Evolutionary conservation across 2,113 vertebrate genomes (phyloP), one percentile per base, ranked within the genome.

Genomic region (Willisornis vidua): DNA sequence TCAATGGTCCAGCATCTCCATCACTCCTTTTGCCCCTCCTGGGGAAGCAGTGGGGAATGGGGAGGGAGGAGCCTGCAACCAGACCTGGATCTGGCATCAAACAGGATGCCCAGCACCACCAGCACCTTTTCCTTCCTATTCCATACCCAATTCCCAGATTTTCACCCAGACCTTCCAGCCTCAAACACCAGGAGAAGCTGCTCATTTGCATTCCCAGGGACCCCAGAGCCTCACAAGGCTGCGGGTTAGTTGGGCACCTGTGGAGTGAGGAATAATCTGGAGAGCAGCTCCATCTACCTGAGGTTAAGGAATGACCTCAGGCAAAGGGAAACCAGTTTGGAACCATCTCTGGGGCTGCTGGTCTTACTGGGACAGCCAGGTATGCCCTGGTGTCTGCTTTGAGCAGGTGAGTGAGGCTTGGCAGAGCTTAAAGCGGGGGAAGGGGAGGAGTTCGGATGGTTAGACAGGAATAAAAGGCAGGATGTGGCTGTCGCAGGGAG

Each of bases 211-310:
- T n/a, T 59, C 2, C 1, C 31, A 2, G 57, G 37, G 39, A 12
- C 41, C 43, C 46, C 4, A 9, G 55, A 81, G n/a, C 55, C 52
- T 62, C 23, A 63, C 58, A 4, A 15, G 49, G 13, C 70, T 12
- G 37, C 0, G 82, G 52, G 6, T 23, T 5, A 3, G 5, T 0
- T 7, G 55, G 55, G 33, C 48, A 78, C 61, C 65, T 8, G 65
- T 20, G 90, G 73, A 45, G 17, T 0, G 46, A 65, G 13, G 37
- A 45, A 85, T 72, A 12, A 68, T 1, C 7, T 61, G 85, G 66
- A 25, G 78, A 95, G 90, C 63, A 72, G 89, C 93, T 95, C 91
- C 91, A 95, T 71, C 87, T 96, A 87, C 91, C 85, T 90, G 95
- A 76, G 66, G 2, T 1, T 54, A 31, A 49, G 43, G 68, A 89